Evolutionary conservation across 2,113 vertebrate species (phyloP).

Genomic region (Ifrita kowaldi): DNA sequence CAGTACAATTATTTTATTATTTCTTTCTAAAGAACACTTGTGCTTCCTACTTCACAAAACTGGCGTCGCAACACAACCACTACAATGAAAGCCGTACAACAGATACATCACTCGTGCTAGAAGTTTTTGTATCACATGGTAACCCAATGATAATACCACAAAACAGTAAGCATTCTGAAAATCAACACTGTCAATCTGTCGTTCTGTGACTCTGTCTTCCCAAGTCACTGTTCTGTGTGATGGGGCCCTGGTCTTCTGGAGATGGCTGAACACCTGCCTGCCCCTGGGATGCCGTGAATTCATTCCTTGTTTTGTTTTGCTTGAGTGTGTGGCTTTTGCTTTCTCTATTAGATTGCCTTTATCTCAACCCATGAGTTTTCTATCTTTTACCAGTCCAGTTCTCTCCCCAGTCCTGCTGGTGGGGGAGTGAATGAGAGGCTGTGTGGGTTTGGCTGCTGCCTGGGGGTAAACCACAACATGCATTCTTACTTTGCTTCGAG

Average conservation of each 20-base stretch:
- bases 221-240: fast-evolving
- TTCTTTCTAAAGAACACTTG: not conserved
- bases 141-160: not conserved
- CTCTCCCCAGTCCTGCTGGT: not conserved
- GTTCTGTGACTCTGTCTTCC: not conserved
- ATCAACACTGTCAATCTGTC: not conserved
- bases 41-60: not conserved
- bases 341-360: not conserved
- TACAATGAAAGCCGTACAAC: not conserved
- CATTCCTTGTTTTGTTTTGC: not conserved
- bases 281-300: not conserved
- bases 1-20: not conserved
- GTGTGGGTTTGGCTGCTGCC: not conserved
- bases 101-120: not conserved
- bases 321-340: not conserved
- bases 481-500: not conserved
- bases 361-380: not conserved
- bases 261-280: not conserved
- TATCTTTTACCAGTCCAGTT: too few relatives aligned
- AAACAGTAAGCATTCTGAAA: not conserved
- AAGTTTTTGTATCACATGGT: not conserved
- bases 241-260: not conserved
- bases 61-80: not conserved
- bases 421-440: not conserved
- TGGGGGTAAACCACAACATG: not conserved